Evolutionary conservation across 2,113 vertebrate species (phyloP), one percentile per base, ranked within the genome.

Genomic region (Boleophthalmus pectinirostris): DNA sequence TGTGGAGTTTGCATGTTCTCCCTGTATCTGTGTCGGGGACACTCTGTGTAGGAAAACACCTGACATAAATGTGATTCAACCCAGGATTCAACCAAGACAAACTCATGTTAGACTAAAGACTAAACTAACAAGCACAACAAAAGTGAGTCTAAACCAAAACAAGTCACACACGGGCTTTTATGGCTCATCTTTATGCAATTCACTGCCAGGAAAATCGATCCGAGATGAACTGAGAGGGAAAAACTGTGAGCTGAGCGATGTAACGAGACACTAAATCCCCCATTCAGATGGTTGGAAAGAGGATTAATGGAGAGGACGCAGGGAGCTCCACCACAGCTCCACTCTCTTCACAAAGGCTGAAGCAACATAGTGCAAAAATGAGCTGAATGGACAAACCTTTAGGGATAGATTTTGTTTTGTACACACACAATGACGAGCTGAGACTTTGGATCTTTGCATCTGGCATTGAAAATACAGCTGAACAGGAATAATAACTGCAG

Each of bases 201-300:
- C 66, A 69, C 72, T 73, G 78, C 73, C 66, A 56, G 58, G 21
- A 66, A 82, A 87, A 85, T 84, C 81, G 1, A 85, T 86, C 79
- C 9, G 3, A 83, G 65, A 77, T 66, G 70, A 87, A 86, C 67
- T 46, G 63, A 60, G 68, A 70, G 58, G 58, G 69, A 11, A 77
- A 82, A 81, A 66, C 66, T 79, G 68, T 47, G 35, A 51, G 21
- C 29, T 0, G 15, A 82, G 72, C 78, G 74, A 33, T 77, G 81
- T 78, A 84, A 82, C 58, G 8, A 68, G 67, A 87, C 76, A 75
- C 61, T 79, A 80, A 85, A 89, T 80, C 77, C 70, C 47, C 35
- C 66, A 46, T 84, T 83, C 53, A 83, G 81, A 74, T 70, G 60
- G 60, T 45, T 64, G 53, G 16, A 78, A 67, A 72, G 35, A 73